phyloP scores from a whole-genome alignment of 2,113 vertebrate species.

The Todiramphus chloris region DNA sequence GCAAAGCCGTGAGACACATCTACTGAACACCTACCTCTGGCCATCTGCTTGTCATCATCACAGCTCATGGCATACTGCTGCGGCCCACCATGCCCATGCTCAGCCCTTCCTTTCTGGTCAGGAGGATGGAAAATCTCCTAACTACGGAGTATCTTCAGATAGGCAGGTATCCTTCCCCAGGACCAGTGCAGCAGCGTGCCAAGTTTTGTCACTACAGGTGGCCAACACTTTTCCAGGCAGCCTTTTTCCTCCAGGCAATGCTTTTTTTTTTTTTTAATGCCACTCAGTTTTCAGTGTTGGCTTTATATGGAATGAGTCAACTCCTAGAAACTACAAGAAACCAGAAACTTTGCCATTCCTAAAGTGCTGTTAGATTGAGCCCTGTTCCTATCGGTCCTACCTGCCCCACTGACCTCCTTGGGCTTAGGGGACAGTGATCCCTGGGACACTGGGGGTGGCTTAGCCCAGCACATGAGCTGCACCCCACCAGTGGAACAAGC shows the following conservation, averaged over 20 bases:
- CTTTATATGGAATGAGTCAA: background rate
- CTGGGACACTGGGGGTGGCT: background rate
- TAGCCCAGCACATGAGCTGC: background rate
- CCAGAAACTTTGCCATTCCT: background rate
- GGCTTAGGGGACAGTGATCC: accelerated
- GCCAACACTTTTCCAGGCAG: background rate
- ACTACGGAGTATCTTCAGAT: background rate
- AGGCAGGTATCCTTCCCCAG: background rate
- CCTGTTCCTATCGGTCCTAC: background rate
- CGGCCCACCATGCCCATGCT: background rate
- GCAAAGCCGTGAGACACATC: background rate
- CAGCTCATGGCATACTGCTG: background rate
- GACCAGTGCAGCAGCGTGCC: accelerated
- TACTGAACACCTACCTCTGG: background rate
- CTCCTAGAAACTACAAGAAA: background rate
- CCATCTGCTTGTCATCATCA: accelerated
- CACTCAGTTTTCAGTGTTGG: background rate
- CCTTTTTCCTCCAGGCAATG: background rate
- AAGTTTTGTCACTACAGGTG: background rate
- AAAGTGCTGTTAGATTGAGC: background rate
- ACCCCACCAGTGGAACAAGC: background rate
- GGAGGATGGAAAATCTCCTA: background rate
- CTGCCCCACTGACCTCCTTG: accelerated
- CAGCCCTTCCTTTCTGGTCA: background rate
- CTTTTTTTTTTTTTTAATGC: background rate